Evolutionary conservation across 2,888 invertebrate species (phyloP).

Genomic region (Netelia virgata): DNA sequence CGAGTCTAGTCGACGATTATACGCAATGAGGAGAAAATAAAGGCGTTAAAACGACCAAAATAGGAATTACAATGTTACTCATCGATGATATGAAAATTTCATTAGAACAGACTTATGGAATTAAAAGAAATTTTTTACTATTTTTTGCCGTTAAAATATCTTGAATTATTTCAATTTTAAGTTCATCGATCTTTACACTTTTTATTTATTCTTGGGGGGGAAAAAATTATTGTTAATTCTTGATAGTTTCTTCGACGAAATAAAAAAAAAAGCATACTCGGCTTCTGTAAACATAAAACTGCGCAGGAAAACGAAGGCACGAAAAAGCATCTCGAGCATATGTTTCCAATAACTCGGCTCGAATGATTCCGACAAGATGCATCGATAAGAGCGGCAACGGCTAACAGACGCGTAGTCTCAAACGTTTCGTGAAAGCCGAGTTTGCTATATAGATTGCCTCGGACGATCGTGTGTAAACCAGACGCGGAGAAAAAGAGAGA

Average conservation of each 20-base stretch:
- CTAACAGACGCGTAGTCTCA: slow-evolving; percentile 21
- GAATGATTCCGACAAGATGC: slow-evolving; percentile 52
- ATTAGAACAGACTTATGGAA: no score
- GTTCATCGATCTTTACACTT: no score
- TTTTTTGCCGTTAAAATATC: no score
- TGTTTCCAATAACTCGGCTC: slow-evolving; percentile 16
- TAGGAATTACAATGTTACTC: neutral
- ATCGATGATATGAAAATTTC: neutral
- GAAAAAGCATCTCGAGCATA: slow-evolving; percentile 15
- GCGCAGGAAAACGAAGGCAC: slow-evolving; percentile 6
- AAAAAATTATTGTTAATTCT: no score
- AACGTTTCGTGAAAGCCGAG: slow-evolving; percentile 61
- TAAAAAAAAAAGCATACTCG: no score
- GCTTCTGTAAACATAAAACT: neutral
- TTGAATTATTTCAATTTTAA: no score
- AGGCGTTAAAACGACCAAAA: no score
- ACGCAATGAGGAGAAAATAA: slow-evolving; percentile 14
- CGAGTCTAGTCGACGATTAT: neutral
- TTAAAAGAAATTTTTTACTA: no score
- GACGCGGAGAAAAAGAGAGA: neutral
- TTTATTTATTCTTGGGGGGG: no score
- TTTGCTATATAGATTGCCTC: slow-evolving; percentile 54
- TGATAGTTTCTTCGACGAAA: no score
- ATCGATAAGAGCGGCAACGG: slow-evolving; percentile 41
- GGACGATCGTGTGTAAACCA: slow-evolving; percentile 30